Evolutionary conservation across 2,113 vertebrate species (phyloP).

Genomic region (Erythrolamprus reginae): DNA sequence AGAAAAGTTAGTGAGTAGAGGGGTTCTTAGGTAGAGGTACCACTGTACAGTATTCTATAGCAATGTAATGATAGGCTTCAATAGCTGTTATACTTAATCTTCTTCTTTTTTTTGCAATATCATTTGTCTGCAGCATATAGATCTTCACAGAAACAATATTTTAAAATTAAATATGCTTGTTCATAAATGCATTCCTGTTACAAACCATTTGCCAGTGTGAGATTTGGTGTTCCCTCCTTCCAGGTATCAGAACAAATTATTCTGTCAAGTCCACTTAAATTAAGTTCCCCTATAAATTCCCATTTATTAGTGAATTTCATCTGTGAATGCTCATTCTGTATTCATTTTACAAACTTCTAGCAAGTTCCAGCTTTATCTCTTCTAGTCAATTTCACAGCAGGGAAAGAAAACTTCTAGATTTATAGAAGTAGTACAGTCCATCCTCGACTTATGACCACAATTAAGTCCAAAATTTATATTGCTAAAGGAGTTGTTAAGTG

Average conservation of each 20-base stretch:
- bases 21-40: no score
- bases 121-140: not conserved
- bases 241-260: not conserved
- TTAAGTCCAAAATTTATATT: not conserved
- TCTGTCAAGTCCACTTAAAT: not conserved
- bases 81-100: no score
- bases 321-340: not conserved
- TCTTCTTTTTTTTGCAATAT: not conserved
- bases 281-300: not conserved
- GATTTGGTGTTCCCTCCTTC: not conserved
- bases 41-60: no score
- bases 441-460: not conserved
- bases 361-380: not conserved
- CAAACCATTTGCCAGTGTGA: not conserved
- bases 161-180: not conserved
- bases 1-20: no score
- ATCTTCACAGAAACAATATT: not conserved
- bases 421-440: not conserved
- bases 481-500: not conserved
- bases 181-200: not conserved
- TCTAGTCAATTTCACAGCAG: not conserved
- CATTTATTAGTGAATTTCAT: not conserved
- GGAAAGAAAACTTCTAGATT: not conserved
- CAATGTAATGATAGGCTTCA: not conserved
- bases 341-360: not conserved